Base-by-base conservation (phyloP, 2,113 vertebrate species). In the Ammodytes marinus region DNA sequence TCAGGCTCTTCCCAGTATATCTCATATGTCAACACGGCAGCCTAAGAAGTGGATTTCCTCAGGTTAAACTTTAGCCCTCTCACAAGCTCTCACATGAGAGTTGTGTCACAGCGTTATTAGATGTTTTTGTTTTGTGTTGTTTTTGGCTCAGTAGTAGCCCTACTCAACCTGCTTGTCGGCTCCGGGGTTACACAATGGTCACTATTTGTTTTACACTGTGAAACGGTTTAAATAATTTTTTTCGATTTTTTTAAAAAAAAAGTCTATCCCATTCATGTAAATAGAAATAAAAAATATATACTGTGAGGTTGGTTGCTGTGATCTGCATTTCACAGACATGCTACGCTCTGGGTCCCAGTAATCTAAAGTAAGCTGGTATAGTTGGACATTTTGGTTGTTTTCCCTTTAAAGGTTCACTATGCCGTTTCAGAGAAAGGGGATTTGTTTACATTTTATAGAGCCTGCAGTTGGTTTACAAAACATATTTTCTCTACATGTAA, bases 21-120 rank as follows among this genome's bases (percentile, higher is more conserved):
- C 58, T 74, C 46, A 0, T 64, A 7, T 84, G 84, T 88, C 74
- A 84, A 80, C 81, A 79, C 0, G 0, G 45, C 42, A 59, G 68
- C 50, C 61, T 82, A 74, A 84, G 77, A 91, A 70, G 70, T 73
- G 65, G 74, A 83, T 88, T 86, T 88, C 86, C 89, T 83, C 42
- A 27, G 35, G 77, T 93, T 92, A 87, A 86, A 86, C 64, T 90
- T 92, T 87, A 85, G 85, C 47, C 82, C 81, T 9, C 55, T 63
- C 46, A 27, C 27, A 27, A 0, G 35, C 50, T 37, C 42, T 60
- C 52, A 3, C 3, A 8, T 65, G 54, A 77, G 19, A 4, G 73
- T 40, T n/a, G 27, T 52, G 52, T 70, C 45, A 52, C 55, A 49
- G 6, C 8, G 63, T 83, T 63, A 66, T 85, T 79, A 79, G 68